Evolutionary conservation across 2,797 vertebrate genomes (phyloP), one percentile per base, ranked within the genome.

Genomic region (Alauda arvensis): DNA sequence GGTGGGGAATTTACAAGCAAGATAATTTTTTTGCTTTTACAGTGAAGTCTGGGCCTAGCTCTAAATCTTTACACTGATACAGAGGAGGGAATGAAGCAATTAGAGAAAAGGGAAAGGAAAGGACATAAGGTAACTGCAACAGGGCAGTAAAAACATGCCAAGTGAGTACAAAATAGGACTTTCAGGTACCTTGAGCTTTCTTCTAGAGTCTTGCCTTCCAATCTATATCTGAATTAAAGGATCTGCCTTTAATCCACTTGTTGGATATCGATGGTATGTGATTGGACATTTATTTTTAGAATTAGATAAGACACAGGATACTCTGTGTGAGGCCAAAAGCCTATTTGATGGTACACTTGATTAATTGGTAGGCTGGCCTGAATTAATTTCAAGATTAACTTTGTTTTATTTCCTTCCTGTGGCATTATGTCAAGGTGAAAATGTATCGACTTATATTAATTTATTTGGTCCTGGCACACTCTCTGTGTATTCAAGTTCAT

Each of bases 311-410:
- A 88, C 88, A 83, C 20, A 51, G 70, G 28, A 83, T 28, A 67
- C n/a, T 14, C 34, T 77, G 55, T 71, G 34, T 66, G 79, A 92
- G 48, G 57, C 71, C 56, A 93, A 90, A 92, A 94, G 53, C 51
- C 51, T 80, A 69, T 75, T 75, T 80, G 76, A 62, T 87, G 39
- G 33, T 89, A 72, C 31, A 55, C 28, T 86, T 94, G 77, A 94
- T 91, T 91, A 94, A 94, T 67, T 67, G 70, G 53, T 92, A 81
- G 82, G 77, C 79, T 91, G 84, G 70, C 39, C n/a, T 83, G 86
- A 87, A 88, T 92, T 92, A 2, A 87, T 94, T 92, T 91, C 83
- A 72, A 83, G 90, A 95, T 90, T 90, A 92, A 91, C 70, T 92
- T 90, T 75, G 69, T 59, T 93, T 88, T 87, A 80, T 85, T 90